Evolutionary conservation across 1,140 invertebrate species (phyloP).

Genomic region (Drosophila serrata): DNA sequence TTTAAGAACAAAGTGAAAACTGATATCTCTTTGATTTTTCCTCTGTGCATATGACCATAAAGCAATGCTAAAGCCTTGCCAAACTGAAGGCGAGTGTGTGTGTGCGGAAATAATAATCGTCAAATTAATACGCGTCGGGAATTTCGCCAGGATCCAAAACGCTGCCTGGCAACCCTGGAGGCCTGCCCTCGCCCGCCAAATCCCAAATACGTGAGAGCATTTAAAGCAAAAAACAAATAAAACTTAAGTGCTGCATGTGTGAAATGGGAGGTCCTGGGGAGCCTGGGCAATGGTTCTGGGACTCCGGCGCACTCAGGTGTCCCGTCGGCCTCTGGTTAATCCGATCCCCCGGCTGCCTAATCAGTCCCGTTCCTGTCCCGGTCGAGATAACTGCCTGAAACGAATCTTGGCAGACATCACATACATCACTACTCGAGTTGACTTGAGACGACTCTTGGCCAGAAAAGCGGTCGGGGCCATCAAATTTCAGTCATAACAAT

Average conservation of each 20-base stretch:
- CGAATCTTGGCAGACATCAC: conserved; percentile 26
- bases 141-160: conserved; percentile 61
- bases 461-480: conserved; percentile 71
- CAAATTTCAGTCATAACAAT: conserved; percentile 83
- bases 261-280: conserved; percentile 17
- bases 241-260: conserved; percentile 71
- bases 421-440: conserved; percentile 39
- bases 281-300: not conserved
- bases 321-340: conserved; percentile 52
- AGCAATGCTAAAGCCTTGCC: conserved; percentile 26
- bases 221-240: conserved; percentile 74
- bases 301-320: conserved; percentile 64
- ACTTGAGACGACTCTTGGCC: conserved; percentile 34
- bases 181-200: conserved; percentile 11
- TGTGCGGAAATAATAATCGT: conserved; percentile 75
- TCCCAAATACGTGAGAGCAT: conserved; percentile 72
- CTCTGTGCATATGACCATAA: conserved; percentile 28
- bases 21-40: conserved; percentile 4
- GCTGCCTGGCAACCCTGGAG: conserved; percentile 47
- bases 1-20: not conserved
- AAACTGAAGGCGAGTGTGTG: conserved; percentile 8
- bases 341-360: conserved; percentile 53
- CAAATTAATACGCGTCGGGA: conserved; percentile 71
- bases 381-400: conserved; percentile 34
- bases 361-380: conserved; percentile 37